These are phyloP conservation scores for Napeogenes inachia DNA, from an alignment of 2,888 invertebrate genomes.

Conservation along the genomic window DNA sequence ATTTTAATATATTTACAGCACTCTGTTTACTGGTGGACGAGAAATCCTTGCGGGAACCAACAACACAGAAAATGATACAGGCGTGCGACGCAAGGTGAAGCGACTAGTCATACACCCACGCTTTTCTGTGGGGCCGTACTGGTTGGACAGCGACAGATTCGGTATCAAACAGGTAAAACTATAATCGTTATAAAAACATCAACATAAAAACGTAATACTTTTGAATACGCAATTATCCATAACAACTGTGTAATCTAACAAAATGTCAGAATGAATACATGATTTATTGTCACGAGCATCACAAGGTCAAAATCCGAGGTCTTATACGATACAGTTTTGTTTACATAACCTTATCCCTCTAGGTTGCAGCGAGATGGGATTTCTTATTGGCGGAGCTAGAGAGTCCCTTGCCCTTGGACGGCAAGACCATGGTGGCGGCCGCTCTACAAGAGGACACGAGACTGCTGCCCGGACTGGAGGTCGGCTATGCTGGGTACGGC, in stretches of 20 bases:
- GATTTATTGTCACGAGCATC: slow-evolving; percentile 16
- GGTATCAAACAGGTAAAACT: slow-evolving; percentile 35
- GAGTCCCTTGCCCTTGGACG: slow-evolving; percentile 56
- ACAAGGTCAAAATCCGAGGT: slow-evolving; percentile 12
- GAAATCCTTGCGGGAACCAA: slow-evolving; percentile 55
- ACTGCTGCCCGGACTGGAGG: slow-evolving; percentile 40
- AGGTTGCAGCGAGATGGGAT: slow-evolving; percentile 68
- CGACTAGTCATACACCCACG: slow-evolving; percentile 59
- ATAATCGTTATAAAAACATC: not conserved
- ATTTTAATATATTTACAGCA: slow-evolving; percentile 23
- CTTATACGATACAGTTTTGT: not conserved
- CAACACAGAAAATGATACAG: slow-evolving; percentile 49
- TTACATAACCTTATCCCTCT: slow-evolving; percentile 12
- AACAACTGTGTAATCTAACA: slow-evolving; percentile 12
- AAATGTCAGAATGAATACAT: slow-evolving; percentile 1
- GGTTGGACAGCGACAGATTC: slow-evolving; percentile 49
- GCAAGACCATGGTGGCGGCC: slow-evolving; percentile 50
- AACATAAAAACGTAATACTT: not conserved
- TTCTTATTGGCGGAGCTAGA: slow-evolving; percentile 60
- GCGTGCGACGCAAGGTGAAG: slow-evolving; percentile 49
- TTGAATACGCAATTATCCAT: slow-evolving; percentile 2
- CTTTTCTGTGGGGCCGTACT: slow-evolving; percentile 68
- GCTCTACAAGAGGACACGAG: slow-evolving; percentile 42
- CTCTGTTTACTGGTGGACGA: slow-evolving; percentile 32
- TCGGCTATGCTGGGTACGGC: slow-evolving; percentile 62